Evolutionary conservation across 2,113 vertebrate species (phyloP).

Genomic region (Sorex araneus): DNA sequence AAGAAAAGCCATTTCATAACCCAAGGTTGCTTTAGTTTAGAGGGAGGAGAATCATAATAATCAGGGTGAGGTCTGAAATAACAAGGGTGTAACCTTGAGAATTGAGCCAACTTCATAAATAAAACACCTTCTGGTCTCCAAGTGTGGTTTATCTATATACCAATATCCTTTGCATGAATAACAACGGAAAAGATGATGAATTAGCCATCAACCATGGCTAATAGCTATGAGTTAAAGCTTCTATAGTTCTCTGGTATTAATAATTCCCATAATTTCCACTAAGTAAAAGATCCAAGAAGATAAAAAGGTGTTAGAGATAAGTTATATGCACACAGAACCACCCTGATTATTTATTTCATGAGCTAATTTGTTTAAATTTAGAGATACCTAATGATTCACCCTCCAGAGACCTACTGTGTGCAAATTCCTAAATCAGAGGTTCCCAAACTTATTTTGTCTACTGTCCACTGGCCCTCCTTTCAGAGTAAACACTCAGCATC

Average conservation of each 20-base stretch:
- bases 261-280: not conserved
- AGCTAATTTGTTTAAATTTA: not conserved
- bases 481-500: too few relatives aligned
- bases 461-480: too few relatives aligned
- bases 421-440: not conserved
- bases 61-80: slow-evolving; percentile 15
- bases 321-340: not conserved
- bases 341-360: not conserved
- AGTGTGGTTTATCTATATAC: not conserved
- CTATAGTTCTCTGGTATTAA: not conserved
- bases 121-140: not conserved
- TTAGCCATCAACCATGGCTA: not conserved
- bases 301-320: not conserved
- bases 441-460: too few relatives aligned
- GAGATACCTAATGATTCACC: not conserved
- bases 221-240: slow-evolving; percentile 7
- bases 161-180: not conserved
- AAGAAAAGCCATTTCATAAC: not conserved
- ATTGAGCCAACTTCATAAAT: not conserved
- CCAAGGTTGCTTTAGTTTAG: not conserved
- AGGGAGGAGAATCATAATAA: not conserved
- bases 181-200: not conserved
- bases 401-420: not conserved
- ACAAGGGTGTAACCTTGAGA: slow-evolving; percentile 11
- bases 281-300: slow-evolving; percentile 11